Evolutionary conservation across 2,113 vertebrate species (phyloP), one percentile per base, ranked within the genome.

Genomic region (Ovis aries): DNA sequence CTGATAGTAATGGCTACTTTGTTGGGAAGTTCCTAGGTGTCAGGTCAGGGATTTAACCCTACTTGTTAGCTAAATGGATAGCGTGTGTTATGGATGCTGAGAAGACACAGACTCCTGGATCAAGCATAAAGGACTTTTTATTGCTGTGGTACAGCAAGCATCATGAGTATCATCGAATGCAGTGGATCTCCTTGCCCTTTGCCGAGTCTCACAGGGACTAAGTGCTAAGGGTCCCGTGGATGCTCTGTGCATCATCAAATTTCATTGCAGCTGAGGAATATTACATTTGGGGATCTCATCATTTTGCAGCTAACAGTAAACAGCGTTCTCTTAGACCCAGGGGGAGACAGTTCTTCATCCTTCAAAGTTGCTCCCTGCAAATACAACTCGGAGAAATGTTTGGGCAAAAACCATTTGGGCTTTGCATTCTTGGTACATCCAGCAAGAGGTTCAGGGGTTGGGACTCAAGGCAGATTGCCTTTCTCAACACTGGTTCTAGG

Each of bases 161-260:
- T 59, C 1, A 11, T 48, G 77, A 57, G 21, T 36, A n/a, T 90
- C 43, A 36, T 55, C 29, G 7, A 55, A 36, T 25, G 33, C 13
- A 3, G 17, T 57, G 57, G 2, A 31, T 45, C 6, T 27, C 19
- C 0, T 23, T 15, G 5, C 11, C 6, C n/a, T 33, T 40, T 27
- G 16, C 10, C 2, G 1, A 2, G 11, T 71, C 31, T 53, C 27
- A 45, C 14, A 53, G 17, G 13, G 33, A 8, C 0, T 6, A n/a
- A 12, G 52, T 6, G 15, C 40, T 12, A 57, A 36, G 25, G 53
- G 3, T 9, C 2, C 11, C 11, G 0, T 16, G 27, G 52, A 60
- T 90, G 13, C 27, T 43, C 27, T 15, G 7, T 3, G 6, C 13
- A 52, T n/a, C 8, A 14, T 33, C 59, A 95, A 23, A 48, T 91